phyloP scores from a whole-genome alignment of 2,797 vertebrate genomes.

The Gadopsis marmoratus region DNA sequence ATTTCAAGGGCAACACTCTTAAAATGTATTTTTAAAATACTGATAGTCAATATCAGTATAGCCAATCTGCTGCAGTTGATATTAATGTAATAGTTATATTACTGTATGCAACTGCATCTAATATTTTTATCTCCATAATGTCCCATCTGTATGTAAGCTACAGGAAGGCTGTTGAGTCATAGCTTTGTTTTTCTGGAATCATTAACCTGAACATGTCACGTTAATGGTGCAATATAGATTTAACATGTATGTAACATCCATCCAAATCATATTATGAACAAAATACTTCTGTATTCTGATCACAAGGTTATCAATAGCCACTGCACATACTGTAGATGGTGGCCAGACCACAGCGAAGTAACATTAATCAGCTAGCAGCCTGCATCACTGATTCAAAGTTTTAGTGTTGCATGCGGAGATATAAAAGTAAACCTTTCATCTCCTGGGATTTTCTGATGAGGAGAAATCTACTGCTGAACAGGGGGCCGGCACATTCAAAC shows the following conservation, averaged over 20 bases:
- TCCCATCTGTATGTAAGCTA: background rate
- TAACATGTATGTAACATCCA: conserved; percentile 36
- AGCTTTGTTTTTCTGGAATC: conserved; percentile 5
- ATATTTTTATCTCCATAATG: background rate
- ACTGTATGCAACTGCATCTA: background rate
- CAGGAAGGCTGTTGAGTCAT: conserved; percentile 1
- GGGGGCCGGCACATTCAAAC: conserved; percentile 11
- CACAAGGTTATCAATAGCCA: conserved; percentile 30
- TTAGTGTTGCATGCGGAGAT: conserved; percentile 22
- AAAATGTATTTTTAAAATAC: background rate
- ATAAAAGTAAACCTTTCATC: conserved; percentile 5
- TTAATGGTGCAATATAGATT: conserved; percentile 19
- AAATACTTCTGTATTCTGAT: conserved; percentile 17
- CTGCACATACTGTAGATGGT: conserved; percentile 37
- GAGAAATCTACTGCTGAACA: conserved; percentile 17
- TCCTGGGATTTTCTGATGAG: background rate
- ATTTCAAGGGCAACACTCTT: background rate
- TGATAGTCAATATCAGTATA: background rate
- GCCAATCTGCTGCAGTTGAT: background rate
- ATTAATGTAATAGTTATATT: conserved; percentile 1
- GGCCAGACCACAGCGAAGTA: conserved; percentile 52
- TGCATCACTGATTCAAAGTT: background rate
- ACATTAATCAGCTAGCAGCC: conserved; percentile 38
- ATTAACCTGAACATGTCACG: conserved; percentile 1
- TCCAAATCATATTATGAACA: conserved; percentile 36